A percentile compares a stretch with the other conserved stretches of the same genome.
These are phyloP conservation scores for Mesembrinibis cayennensis DNA, from an alignment of 2,113 vertebrate genomes.

Conservation along the genomic window DNA sequence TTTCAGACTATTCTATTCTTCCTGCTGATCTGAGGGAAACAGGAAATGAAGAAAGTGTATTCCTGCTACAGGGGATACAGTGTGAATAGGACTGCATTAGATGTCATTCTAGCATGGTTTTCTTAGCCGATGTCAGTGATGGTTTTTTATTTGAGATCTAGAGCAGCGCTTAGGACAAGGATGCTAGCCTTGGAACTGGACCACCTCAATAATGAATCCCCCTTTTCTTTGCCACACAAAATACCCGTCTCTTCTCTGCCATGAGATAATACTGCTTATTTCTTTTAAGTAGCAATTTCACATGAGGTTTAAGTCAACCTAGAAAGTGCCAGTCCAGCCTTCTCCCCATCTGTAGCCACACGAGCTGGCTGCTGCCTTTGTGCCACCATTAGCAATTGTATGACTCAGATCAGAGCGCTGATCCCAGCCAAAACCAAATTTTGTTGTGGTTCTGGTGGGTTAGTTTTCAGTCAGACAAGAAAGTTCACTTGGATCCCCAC, in stretches of 20 bases:
- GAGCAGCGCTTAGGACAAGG: background rate
- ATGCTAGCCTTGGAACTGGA: background rate
- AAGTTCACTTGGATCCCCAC: background rate
- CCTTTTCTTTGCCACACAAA: background rate
- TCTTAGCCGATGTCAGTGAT: background rate
- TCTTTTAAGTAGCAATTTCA: background rate
- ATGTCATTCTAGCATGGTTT: background rate
- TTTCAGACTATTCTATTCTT: background rate
- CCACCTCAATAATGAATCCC: background rate
- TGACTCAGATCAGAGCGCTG: fast-evolving
- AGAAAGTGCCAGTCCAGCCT: background rate
- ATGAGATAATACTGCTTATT: background rate
- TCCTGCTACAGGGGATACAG: background rate
- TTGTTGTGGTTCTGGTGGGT: background rate
- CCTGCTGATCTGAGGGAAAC: background rate
- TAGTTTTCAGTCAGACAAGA: background rate
- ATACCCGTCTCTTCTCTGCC: background rate
- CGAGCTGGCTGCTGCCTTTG: background rate
- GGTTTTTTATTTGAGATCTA: background rate
- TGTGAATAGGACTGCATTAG: background rate
- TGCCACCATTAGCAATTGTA: background rate
- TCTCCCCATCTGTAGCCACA: background rate
- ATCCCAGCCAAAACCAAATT: background rate
- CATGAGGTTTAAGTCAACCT: background rate
- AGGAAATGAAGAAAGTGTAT: background rate